Evolutionary conservation across 2,888 invertebrate species (phyloP).

Genomic region (Osmoderma eremita): DNA sequence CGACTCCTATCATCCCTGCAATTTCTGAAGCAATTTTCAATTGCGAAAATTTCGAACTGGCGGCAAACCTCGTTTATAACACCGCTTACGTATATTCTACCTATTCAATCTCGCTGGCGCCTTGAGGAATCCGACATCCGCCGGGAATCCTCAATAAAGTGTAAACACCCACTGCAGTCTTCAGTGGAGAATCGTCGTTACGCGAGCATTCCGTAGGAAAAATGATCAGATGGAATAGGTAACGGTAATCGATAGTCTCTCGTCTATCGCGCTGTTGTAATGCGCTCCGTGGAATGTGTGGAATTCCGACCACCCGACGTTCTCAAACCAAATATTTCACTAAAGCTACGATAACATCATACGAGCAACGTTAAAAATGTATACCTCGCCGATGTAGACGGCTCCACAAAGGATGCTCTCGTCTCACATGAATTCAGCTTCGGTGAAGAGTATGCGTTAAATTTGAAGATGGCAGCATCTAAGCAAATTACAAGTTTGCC

Average conservation of each 20-base stretch:
- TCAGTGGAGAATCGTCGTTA: slow-evolving; percentile 9
- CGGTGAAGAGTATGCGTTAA: too few species aligned
- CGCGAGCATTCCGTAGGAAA: neutral
- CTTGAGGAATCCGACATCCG: neutral
- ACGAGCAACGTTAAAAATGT: too few species aligned
- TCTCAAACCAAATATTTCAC: neutral
- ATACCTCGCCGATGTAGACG: neutral
- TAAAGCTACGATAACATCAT: neutral
- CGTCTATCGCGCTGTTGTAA: slow-evolving; percentile 1
- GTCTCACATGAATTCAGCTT: too few species aligned
- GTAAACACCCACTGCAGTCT: neutral
- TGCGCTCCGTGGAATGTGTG: neutral
- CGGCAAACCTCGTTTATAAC: too few species aligned
- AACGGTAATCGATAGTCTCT: slow-evolving; percentile 13
- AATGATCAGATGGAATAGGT: slow-evolving; percentile 19
- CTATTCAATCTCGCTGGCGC: too few species aligned
- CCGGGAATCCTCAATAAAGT: slow-evolving; percentile 7
- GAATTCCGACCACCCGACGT: neutral
- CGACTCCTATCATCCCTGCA: too few species aligned
- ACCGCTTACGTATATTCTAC: too few species aligned
- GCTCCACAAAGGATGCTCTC: neutral
- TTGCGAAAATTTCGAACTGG: too few species aligned
- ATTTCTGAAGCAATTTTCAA: too few species aligned
- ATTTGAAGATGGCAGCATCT: neutral
- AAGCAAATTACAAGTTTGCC: neutral